Conservation (phyloP, 2,113 vertebrate species). For the Arizona elegans region DNA sequence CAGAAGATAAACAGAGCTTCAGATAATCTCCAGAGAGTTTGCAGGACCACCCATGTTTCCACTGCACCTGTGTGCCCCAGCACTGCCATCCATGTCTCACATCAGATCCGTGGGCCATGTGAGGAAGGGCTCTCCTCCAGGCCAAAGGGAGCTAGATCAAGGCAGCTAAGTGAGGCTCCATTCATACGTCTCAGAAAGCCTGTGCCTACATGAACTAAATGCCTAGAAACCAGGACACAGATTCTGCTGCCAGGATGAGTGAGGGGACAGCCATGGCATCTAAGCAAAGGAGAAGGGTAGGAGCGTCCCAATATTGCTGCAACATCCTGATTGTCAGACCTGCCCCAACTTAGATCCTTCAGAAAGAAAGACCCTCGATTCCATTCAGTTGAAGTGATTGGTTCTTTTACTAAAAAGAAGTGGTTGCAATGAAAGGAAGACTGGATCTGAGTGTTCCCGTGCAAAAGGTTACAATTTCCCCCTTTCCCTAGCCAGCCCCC, state of each 20-base stretch:
- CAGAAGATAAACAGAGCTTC: not conserved
- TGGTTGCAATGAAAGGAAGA: not conserved
- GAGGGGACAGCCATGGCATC: not conserved
- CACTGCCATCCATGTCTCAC: not conserved
- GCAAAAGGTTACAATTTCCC: not conserved
- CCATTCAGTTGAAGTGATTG: not conserved
- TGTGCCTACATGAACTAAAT: not conserved
- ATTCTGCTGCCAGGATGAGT: not conserved
- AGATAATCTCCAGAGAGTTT: not conserved
- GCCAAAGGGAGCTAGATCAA: not conserved
- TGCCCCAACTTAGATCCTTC: not conserved
- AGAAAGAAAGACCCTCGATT: not conserved
- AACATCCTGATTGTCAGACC: not conserved
- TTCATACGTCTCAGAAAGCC: not conserved
- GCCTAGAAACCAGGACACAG: not conserved
- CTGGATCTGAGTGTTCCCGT: not conserved
- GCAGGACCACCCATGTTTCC: no score
- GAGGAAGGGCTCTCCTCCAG: not conserved
- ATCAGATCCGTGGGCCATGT: not conserved
- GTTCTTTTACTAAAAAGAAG: not conserved
- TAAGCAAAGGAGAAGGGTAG: not conserved
- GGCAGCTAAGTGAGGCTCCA: not conserved
- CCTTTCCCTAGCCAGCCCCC: not conserved
- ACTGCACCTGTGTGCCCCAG: not conserved
- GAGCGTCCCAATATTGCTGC: not conserved